These are phyloP conservation scores for Spatulosminthurus flaviceps DNA, from an alignment of 2,888 invertebrate species.

Conservation along the genomic window DNA sequence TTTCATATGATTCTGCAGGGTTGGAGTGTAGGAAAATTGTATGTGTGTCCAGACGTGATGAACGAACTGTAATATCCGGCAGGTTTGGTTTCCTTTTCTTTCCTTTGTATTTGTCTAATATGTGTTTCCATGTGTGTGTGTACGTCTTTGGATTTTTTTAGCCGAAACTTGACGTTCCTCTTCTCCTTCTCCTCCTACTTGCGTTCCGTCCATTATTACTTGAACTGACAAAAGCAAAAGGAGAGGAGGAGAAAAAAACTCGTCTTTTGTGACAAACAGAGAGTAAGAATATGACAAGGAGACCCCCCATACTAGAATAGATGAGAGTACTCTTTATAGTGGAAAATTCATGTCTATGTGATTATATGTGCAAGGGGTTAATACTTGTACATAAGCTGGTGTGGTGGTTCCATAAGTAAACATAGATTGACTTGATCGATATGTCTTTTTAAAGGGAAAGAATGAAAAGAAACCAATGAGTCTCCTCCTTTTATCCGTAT, in stretches of 20 bases:
- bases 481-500: neutral
- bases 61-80: slow-evolving; percentile 53
- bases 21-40: slow-evolving; percentile 16
- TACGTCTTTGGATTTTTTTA: slow-evolving; percentile 15
- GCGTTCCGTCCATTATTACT: slow-evolving; percentile 34
- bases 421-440: slow-evolving; percentile 1
- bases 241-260: slow-evolving; percentile 36
- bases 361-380: neutral
- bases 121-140: slow-evolving; percentile 6
- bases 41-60: slow-evolving; percentile 42
- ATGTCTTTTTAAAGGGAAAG: neutral
- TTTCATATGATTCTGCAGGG: slow-evolving; percentile 27
- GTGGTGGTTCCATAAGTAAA: neutral
- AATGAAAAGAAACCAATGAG: neutral
- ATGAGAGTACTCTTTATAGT: neutral
- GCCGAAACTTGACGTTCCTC: slow-evolving; percentile 33
- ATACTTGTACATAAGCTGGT: neutral
- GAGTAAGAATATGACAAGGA: slow-evolving; percentile 41
- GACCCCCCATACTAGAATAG: slow-evolving; percentile 38
- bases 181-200: slow-evolving; percentile 21
- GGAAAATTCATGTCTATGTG: neutral
- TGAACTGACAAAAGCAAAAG: slow-evolving; percentile 33
- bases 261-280: slow-evolving; percentile 41
- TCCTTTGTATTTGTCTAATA: slow-evolving; percentile 33
- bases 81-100: slow-evolving; percentile 38